Evolutionary conservation across 1,140 invertebrate species (phyloP).

Genomic region (Lordiphosa mommai): DNA sequence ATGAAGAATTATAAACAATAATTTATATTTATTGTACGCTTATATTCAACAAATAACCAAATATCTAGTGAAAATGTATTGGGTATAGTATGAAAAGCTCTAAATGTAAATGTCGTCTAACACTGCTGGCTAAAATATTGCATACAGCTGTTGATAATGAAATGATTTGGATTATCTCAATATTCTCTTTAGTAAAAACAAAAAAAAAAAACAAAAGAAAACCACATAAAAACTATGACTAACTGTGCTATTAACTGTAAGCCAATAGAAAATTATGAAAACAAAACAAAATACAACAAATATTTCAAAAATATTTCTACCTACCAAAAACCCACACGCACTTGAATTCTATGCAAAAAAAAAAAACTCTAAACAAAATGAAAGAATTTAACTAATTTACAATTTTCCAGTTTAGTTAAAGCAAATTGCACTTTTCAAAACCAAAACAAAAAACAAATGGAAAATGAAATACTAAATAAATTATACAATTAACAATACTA

Average conservation of each 20-base stretch:
- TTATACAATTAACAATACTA: slow-evolving; percentile 20
- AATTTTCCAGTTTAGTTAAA: slow-evolving; percentile 19
- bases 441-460: slow-evolving; percentile 1
- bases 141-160: too few species aligned
- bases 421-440: slow-evolving; percentile 11
- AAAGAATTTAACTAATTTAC: slow-evolving; percentile 3
- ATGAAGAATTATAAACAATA: background rate
- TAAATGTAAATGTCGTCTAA: slow-evolving; percentile 46
- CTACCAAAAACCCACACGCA: background rate
- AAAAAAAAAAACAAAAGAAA: too few species aligned
- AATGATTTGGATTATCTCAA: slow-evolving; percentile 16
- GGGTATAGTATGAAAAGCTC: slow-evolving; percentile 19
- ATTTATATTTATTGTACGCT: background rate
- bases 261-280: slow-evolving; percentile 37
- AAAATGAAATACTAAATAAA: slow-evolving; percentile 14
- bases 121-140: slow-evolving; percentile 15
- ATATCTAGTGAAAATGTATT: too few species aligned
- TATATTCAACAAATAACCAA: background rate
- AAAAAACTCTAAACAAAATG: slow-evolving; percentile 1
- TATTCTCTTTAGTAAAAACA: slow-evolving; percentile 19
- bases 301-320: slow-evolving; percentile 19
- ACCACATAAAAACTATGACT: slow-evolving; percentile 51
- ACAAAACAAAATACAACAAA: slow-evolving; percentile 9
- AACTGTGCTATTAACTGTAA: slow-evolving; percentile 78
- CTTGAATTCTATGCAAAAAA: background rate